Base-by-base conservation (phyloP, 2,113 vertebrate species). In the Cinclus mexicanus region DNA sequence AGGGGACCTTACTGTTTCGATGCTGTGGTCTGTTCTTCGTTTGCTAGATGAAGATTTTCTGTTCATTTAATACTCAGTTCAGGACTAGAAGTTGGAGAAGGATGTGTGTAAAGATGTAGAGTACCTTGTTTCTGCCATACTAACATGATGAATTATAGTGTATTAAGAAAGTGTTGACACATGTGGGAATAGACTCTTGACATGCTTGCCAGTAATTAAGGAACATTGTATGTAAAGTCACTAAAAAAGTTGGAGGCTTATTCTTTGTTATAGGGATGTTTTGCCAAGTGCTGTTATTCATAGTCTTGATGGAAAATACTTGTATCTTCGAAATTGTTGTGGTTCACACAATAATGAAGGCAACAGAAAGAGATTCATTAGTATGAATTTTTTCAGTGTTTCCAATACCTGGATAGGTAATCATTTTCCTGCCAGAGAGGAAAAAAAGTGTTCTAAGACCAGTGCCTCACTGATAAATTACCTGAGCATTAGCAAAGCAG, bases 131-230 rank as follows among this genome's bases (percentile, higher is more conserved):
- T 97, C 97, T 98, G 97, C 97, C 97, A 96, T 95, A 96, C 96
- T 93, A 97, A 97, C 96, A 95, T 98, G 97, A 98, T 97, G 96
- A 98, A 97, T 98, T 98, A 97, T 96, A 96, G 96, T 93, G 93
- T 97, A 97, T 98, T 98, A 98, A 97, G 97, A 88, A 98, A 98
- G 97, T 98, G 98, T 97, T 98, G 97, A 98, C 97, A 98, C 96
- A 83, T 97, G 95, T 96, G 97, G 97, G 97, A 98, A 97, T 97
- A 97, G 81, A 89, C 81, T 97, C 90, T 94, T 97, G 94, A 97
- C 96, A 97, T 94, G 60, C 96, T 97, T 98, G 97, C 98, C 97
- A 97, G 97, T 97, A 98, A 98, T 98, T 97, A 98, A 98, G 95
- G 97, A 96, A 95, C 96, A 98, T 97, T 97, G 97, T 98, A 97